These are phyloP conservation scores for Heterodera filipjevi DNA, from an alignment of 2,888 invertebrate species.

Conservation along the genomic window DNA sequence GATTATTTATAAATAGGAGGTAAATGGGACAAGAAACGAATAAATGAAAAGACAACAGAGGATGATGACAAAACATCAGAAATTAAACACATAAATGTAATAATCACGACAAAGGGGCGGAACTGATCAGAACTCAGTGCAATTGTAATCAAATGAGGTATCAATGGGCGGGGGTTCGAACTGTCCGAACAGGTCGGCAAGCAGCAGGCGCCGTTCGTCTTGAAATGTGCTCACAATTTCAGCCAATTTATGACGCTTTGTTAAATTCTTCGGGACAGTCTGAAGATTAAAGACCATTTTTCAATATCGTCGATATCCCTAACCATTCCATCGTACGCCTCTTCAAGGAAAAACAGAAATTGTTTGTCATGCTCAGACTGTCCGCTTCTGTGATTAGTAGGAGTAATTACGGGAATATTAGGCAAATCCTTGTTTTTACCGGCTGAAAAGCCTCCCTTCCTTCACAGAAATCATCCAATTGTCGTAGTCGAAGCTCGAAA, in stretches of 20 bases:
- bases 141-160: neutral
- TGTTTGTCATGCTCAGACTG: constrained; percentile 19
- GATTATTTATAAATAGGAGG: constrained; percentile 1
- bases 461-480: constrained; percentile 50
- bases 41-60: neutral
- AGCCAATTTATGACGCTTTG: constrained; percentile 25
- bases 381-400: neutral
- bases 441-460: constrained; percentile 31
- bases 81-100: neutral
- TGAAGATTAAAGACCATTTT: neutral
- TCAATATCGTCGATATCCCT: neutral
- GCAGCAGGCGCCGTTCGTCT: constrained; percentile 26
- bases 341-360: constrained; percentile 41
- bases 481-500: constrained; percentile 50
- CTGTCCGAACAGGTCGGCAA: constrained; percentile 26
- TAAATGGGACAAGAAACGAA: neutral
- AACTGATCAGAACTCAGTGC: neutral
- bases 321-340: constrained; percentile 43
- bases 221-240: constrained; percentile 28
- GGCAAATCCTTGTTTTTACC: constrained; percentile 29
- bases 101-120: neutral
- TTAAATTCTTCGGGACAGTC: constrained; percentile 44
- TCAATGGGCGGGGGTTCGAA: neutral
- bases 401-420: neutral
- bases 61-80: neutral